Evolutionary conservation across 2,113 vertebrate genomes (phyloP), one percentile per base, ranked within the genome.

Genomic region (Epinephelus moara): DNA sequence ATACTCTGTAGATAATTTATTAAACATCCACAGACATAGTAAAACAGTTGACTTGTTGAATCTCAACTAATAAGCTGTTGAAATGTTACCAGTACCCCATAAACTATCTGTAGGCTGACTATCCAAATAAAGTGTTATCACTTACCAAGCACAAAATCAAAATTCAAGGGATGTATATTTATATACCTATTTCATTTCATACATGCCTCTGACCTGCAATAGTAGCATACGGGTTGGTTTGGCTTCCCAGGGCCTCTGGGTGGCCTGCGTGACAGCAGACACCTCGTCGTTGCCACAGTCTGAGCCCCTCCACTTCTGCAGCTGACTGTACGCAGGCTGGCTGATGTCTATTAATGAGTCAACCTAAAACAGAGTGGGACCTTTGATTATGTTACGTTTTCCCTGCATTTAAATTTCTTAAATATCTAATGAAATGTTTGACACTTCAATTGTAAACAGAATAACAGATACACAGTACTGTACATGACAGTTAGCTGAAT

Each of bases 291-390:
- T 99, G 68, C 83, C 61, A 66, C 94, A 96, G 88, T 95, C 96
- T 62, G 95, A 96, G 71, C 97, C 97, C 89, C 91, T 96, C 69
- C 96, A 85, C 49, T 96, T 96, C 70, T 99, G 97, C 85, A 99
- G 91, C 90, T 99, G 98, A 49, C 94, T 92, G 84, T 98, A 99
- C 0, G 96, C 97, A 80, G 98, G 97, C 73, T 97, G 97, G 91
- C 98, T 98, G 85, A 99, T 91, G 85, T 99, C 98, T 91, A 98
- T 90, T 47, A 98, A 63, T 5, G 97, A 99, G 95, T 99, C 98
- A 75, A 94, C 91, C 94, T 94, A 61, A 70, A 81, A 80, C 23
- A 88, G 47, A 90, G 68, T 8, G 12, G 17, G 21, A 82, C 17
- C 40, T 68, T 49, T 47, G 18, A 30, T 23, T 52, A 40, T 23